Base-by-base conservation (phyloP, 2,113 vertebrate genomes). In the Steatornis caripensis region DNA sequence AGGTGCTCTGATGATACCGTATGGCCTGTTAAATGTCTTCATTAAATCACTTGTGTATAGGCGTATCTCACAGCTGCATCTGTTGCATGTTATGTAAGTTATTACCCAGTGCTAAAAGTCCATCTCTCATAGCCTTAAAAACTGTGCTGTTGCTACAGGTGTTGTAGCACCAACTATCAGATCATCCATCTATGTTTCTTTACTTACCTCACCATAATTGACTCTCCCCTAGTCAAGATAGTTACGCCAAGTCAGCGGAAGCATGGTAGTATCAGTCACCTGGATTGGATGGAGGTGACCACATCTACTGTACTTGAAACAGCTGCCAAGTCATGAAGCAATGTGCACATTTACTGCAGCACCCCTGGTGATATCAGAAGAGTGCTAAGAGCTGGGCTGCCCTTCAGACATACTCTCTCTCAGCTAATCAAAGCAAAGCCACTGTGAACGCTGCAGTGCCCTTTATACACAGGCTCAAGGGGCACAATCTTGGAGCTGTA, bases 141-240 rank as follows among this genome's bases (percentile, higher is more conserved):
- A 57, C 11, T 53, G 64, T 58, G 62, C 61, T 92, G 76, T 36
- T 84, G 62, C 70, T 77, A 71, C 32, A 89, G 87, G 64, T 90
- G 66, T 45, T 87, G 87, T 58, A 85, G 89, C 89, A 95, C 54
- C 43, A 16, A 86, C 84, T 96, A 84, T n/a, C 82, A 84, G 46
- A 75, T 72, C 93, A 96, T 69, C 32, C 77, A 51, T 71, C 95
- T 97, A 15, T 3, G 55, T 90, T 95, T 95, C 65, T 94, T 91
- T 87, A 97, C 97, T 98, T 98, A 97, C 97, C 96, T 97, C 70
- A 51, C 90, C 79, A 57, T 41, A 97, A 97, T 87, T 92, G 95
- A 92, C 81, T 97, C 68, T 84, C 54, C 89, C 84, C 96, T 96
- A 97, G 91, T 95, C 91, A 96, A 95, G 90, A 91, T 5, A 97